Percentiles rank a stretch among this genome's conserved stretches.
Evolutionary conservation across 2,888 invertebrate species (phyloP).

Genomic region (Brachyptera risi): DNA sequence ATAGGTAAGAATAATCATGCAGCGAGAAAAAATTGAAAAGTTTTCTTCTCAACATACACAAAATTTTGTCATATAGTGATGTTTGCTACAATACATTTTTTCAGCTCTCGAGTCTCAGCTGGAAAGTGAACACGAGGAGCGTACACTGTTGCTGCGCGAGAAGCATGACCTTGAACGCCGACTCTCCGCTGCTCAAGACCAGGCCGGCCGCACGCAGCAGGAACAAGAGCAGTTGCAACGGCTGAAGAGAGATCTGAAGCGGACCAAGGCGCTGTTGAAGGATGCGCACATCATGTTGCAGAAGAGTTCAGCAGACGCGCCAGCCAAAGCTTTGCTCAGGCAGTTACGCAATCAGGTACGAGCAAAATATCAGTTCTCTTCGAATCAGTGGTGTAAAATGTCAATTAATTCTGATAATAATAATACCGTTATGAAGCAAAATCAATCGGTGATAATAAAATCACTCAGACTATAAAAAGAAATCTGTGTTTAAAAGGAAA

Average conservation of each 20-base stretch:
- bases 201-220: constrained; percentile 63
- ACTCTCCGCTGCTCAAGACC: constrained; percentile 70
- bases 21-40: too few relatives aligned
- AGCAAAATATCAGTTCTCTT: too few relatives aligned
- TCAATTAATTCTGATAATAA: too few relatives aligned
- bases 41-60: too few relatives aligned
- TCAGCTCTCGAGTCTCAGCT: constrained; percentile 85
- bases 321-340: constrained; percentile 70
- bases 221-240: constrained; percentile 65
- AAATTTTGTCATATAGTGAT: too few relatives aligned
- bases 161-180: constrained; percentile 89
- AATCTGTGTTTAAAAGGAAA: too few relatives aligned
- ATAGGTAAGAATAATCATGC: too few relatives aligned
- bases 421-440: too few relatives aligned
- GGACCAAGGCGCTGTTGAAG: constrained; percentile 82
- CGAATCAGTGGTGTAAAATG: too few relatives aligned
- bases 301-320: constrained; percentile 79
- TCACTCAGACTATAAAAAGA: too few relatives aligned
- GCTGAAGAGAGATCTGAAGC: constrained; percentile 79
- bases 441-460: too few relatives aligned
- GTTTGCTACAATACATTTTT: too few relatives aligned
- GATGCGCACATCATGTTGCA: constrained; percentile 92
- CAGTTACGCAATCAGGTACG: constrained; percentile 73
- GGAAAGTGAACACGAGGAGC: constrained; percentile 90
- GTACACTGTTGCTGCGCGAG: constrained; percentile 78